Percentiles rank a stretch among this genome's conserved stretches.
Evolutionary conservation across 2,113 vertebrate genomes (phyloP).

Genomic region (Thamnophis sirtalis): DNA sequence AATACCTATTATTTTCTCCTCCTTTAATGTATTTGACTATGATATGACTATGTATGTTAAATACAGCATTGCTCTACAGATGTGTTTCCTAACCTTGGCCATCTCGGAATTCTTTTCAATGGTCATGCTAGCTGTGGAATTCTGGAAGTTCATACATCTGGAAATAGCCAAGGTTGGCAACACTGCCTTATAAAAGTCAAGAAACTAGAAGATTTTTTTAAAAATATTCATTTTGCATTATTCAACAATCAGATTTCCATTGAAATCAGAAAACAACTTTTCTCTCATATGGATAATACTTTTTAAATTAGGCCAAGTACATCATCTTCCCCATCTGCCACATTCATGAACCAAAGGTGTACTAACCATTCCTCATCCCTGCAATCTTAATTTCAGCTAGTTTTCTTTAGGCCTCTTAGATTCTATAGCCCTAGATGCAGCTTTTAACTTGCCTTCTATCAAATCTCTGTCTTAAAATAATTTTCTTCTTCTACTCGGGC

Average conservation of each 20-base stretch:
- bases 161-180: not conserved
- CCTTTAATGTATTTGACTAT: not conserved
- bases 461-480: not conserved
- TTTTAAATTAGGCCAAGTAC: not conserved
- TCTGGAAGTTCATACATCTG: not conserved
- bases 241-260: not conserved
- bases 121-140: not conserved
- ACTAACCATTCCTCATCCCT: not conserved
- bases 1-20: not conserved
- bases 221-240: not conserved
- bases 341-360: not conserved
- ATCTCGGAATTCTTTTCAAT: not conserved
- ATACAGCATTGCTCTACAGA: not conserved
- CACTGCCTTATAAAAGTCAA: not conserved
- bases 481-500: not conserved
- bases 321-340: not conserved
- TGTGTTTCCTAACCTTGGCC: not conserved
- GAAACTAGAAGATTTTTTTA: not conserved
- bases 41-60: not conserved
- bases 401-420: not conserved
- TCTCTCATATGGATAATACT: not conserved
- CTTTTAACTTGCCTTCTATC: not conserved
- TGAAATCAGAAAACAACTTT: not conserved
- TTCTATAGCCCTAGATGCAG: not conserved
- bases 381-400: not conserved